Percentiles rank a stretch among this genome's conserved stretches.
These are phyloP conservation scores for Borostomias antarcticus DNA, from an alignment of 2,797 vertebrate species.

Conservation along the genomic window DNA sequence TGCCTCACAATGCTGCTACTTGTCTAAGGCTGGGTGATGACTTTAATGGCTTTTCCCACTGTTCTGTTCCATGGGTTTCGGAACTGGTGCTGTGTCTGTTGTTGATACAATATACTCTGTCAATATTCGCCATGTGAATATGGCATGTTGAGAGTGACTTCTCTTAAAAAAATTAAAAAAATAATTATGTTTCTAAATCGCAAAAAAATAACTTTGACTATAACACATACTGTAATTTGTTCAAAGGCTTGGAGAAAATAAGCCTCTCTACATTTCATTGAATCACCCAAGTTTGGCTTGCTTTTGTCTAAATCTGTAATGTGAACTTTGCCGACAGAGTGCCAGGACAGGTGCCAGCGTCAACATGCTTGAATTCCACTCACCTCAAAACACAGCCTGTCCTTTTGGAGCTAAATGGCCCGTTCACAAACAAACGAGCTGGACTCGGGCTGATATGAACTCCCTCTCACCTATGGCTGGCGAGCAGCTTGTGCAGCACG, in stretches of 20 bases:
- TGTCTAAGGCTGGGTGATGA: neutral
- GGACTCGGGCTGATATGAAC: constrained; percentile 29
- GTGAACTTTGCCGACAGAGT: constrained; percentile 30
- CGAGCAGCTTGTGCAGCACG: constrained; percentile 17
- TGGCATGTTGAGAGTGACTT: too few species aligned
- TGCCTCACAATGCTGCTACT: neutral
- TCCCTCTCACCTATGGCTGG: constrained; percentile 1
- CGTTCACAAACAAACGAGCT: constrained; percentile 53
- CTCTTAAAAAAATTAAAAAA: too few species aligned
- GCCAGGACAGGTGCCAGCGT: constrained; percentile 51
- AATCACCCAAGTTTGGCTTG: constrained; percentile 15
- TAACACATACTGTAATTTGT: too few species aligned
- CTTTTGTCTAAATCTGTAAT: constrained; percentile 46
- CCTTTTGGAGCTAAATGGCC: constrained; percentile 51
- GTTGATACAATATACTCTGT: too few species aligned
- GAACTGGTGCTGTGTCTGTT: neutral
- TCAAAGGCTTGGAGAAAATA: too few species aligned
- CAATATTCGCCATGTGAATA: too few species aligned
- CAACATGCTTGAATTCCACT: constrained; percentile 56
- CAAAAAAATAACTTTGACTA: too few species aligned
- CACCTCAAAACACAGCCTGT: constrained; percentile 29
- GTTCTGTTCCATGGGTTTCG: neutral
- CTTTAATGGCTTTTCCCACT: neutral
- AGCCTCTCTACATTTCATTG: neutral
- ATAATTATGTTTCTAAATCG: too few species aligned